A percentile compares a stretch with the other conserved stretches of the same genome.
Evolutionary conservation across 2,888 invertebrate species (phyloP).

Genomic region (Drosophila multiciliata): DNA sequence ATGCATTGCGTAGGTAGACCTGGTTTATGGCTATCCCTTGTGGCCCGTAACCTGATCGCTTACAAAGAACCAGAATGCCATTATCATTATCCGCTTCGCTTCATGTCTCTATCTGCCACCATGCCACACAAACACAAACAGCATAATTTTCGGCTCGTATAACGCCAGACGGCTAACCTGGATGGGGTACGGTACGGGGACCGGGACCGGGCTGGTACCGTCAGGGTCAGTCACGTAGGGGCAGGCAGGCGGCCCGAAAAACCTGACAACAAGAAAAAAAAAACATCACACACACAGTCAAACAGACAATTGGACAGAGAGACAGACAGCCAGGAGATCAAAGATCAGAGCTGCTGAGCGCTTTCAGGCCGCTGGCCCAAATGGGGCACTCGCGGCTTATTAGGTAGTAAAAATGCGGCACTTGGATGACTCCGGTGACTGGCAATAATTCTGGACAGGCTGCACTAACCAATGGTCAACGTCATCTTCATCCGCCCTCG

Average conservation of each 20-base stretch:
- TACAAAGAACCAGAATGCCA: slow-evolving; percentile 74
- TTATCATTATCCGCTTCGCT: slow-evolving; percentile 77
- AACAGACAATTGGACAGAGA: slow-evolving; percentile 16
- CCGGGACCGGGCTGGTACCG: slow-evolving; percentile 1
- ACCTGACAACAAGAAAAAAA: slow-evolving; percentile 27
- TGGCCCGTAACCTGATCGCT: slow-evolving; percentile 72
- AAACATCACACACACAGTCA: neutral
- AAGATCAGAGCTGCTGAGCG: slow-evolving; percentile 67
- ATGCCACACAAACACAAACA: slow-evolving; percentile 49
- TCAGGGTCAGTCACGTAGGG: slow-evolving; percentile 74
- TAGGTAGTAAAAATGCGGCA: slow-evolving; percentile 78
- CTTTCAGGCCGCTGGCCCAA: slow-evolving; percentile 48
- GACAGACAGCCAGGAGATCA: slow-evolving; percentile 64
- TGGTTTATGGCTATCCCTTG: slow-evolving; percentile 40
- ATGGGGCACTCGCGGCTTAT: slow-evolving; percentile 59
- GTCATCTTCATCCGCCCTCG: slow-evolving; percentile 32
- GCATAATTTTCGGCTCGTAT: slow-evolving; percentile 74
- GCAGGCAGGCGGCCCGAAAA: slow-evolving; percentile 26
- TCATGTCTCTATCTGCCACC: slow-evolving; percentile 76
- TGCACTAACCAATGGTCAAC: slow-evolving; percentile 48
- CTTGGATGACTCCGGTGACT: slow-evolving; percentile 74
- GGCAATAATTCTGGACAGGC: slow-evolving; percentile 37
- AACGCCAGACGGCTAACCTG: slow-evolving; percentile 55
- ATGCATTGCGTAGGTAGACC: slow-evolving; percentile 63
- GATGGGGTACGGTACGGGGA: slow-evolving; percentile 2